Percentiles rank a stretch among this genome's conserved stretches.
These are phyloP conservation scores for Jordanella pulchra DNA, from an alignment of 2,797 vertebrate species.

Conservation along the genomic window DNA sequence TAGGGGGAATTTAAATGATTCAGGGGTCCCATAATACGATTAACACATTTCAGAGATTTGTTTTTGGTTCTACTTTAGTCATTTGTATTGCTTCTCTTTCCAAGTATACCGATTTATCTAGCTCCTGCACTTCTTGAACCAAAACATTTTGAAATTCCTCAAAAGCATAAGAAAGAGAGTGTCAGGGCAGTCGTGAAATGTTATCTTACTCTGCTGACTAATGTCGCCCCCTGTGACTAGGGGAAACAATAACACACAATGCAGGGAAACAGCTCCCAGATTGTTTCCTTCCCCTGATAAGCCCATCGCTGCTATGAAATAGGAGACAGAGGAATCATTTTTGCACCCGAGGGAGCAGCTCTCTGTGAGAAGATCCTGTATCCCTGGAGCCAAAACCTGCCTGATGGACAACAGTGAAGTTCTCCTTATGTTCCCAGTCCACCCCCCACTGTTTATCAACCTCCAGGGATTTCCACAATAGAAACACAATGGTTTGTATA, in stretches of 20 bases:
- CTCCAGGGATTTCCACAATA: conserved; percentile 42
- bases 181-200: conserved; percentile 16
- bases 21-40: not conserved
- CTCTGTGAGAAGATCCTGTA: conserved; percentile 81
- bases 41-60: not conserved
- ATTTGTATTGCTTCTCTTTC: not conserved
- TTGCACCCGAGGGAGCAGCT: conserved; percentile 53
- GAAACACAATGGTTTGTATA: conserved; percentile 43
- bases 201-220: conserved; percentile 57
- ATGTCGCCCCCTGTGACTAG: conserved; percentile 55
- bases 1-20: not conserved
- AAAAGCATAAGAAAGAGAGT: conserved; percentile 44
- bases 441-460: conserved; percentile 56
- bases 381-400: conserved; percentile 58
- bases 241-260: conserved; percentile 77
- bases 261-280: conserved; percentile 79
- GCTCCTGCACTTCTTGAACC: conserved; percentile 17
- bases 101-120: conserved; percentile 2
- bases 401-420: conserved; percentile 45
- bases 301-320: conserved; percentile 59
- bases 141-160: conserved; percentile 46
- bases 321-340: conserved; percentile 69
- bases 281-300: conserved; percentile 81
- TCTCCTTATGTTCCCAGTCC: conserved; percentile 43
- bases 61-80: not conserved